These are phyloP conservation scores for Psammodynastes pulverulentus DNA, from an alignment of 2,113 vertebrate genomes.

Conservation along the genomic window DNA sequence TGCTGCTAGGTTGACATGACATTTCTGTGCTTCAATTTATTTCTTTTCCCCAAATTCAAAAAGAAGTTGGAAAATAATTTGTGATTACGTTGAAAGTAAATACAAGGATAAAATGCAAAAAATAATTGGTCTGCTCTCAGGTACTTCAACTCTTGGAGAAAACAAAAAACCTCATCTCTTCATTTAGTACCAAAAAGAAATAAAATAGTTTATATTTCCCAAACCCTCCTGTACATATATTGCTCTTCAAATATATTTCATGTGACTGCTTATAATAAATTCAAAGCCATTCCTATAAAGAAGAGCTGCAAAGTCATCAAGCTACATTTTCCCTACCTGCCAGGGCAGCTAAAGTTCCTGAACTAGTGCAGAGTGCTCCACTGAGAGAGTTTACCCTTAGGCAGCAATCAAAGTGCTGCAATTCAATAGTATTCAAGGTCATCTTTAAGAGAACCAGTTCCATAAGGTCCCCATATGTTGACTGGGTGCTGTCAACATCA, in stretches of 20 bases:
- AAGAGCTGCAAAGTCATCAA: neutral
- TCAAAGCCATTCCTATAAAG: neutral
- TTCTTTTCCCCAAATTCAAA: neutral
- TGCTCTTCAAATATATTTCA: neutral
- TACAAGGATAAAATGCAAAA: neutral
- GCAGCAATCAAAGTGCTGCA: neutral
- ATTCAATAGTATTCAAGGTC: neutral
- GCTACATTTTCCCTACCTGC: neutral
- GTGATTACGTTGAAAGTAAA: neutral
- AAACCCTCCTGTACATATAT: neutral
- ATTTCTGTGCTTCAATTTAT: neutral
- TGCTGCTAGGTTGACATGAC: neutral
- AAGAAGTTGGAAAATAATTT: neutral
- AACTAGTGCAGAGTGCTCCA: neutral
- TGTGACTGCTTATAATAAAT: neutral
- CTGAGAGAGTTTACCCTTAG: neutral
- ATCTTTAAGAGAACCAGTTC: neutral
- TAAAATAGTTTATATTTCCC: neutral
- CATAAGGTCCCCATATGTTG: neutral
- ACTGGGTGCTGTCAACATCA: neutral
- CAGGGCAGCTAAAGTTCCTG: neutral
- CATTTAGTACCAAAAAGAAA: neutral
- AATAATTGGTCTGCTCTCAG: neutral
- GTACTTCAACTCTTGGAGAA: neutral
- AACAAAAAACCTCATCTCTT: neutral